These are phyloP conservation scores for Spinus olivaceus DNA, from an alignment of 2,797 vertebrate species.

Conservation along the genomic window DNA sequence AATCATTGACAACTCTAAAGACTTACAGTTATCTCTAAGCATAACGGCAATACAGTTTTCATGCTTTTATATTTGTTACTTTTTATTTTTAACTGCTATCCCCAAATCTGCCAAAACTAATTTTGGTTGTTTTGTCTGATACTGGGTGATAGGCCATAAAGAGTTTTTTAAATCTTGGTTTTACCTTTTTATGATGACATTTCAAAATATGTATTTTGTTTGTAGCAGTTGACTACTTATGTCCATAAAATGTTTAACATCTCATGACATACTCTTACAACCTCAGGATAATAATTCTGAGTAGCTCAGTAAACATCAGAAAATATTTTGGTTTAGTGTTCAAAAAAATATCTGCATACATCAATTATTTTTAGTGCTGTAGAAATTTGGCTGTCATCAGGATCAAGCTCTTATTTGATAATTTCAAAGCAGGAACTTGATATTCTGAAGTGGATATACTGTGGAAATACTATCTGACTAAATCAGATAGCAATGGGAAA, in stretches of 20 bases:
- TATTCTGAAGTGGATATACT: background rate
- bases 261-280: background rate
- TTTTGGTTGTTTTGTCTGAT: slow-evolving; percentile 71
- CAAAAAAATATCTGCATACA: background rate
- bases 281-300: background rate
- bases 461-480: background rate
- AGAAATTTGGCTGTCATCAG: background rate
- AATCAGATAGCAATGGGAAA: background rate
- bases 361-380: background rate
- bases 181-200: slow-evolving; percentile 53
- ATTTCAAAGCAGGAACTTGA: background rate
- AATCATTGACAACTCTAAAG: slow-evolving; percentile 75
- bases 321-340: background rate
- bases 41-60: slow-evolving; percentile 78
- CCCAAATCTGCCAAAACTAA: slow-evolving; percentile 72
- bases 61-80: slow-evolving; percentile 81
- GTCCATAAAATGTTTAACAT: slow-evolving; percentile 40
- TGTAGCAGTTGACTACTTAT: slow-evolving; percentile 46
- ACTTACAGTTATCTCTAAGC: slow-evolving; percentile 80
- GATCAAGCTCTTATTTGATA: background rate
- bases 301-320: background rate
- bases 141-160: slow-evolving; percentile 51
- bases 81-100: slow-evolving; percentile 78
- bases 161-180: slow-evolving; percentile 56
- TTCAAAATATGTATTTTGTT: slow-evolving; percentile 48